Conservation (phyloP, 2,113 vertebrate genomes). For the Oncorhynchus tshawytscha region DNA sequence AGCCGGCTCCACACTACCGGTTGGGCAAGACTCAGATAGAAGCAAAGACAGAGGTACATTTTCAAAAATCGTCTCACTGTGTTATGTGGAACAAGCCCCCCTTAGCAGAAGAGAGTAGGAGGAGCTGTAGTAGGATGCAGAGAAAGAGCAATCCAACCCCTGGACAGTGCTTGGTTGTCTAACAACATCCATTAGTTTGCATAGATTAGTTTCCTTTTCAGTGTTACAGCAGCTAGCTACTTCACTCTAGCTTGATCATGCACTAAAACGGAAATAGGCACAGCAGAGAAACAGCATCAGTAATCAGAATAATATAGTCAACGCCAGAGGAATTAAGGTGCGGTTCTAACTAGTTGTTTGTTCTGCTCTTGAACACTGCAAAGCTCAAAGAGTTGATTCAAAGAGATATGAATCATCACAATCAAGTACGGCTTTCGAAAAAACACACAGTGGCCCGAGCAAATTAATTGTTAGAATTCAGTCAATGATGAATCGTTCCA, state of each 20-base stretch:
- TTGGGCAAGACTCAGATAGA: neutral
- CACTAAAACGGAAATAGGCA: neutral
- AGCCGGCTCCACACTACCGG: neutral
- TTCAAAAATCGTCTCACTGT: neutral
- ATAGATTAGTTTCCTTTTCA: neutral
- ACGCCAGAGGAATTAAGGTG: too few species aligned
- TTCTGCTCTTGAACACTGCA: too few species aligned
- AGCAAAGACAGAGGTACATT: neutral
- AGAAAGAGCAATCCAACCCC: neutral
- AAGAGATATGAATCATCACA: too few species aligned
- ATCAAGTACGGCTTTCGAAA: too few species aligned
- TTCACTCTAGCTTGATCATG: neutral
- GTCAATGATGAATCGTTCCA: too few species aligned
- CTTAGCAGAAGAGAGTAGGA: neutral
- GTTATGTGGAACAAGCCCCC: neutral
- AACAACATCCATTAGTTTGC: neutral
- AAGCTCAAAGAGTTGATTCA: too few species aligned
- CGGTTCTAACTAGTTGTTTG: too few species aligned
- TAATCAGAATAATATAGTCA: too few species aligned
- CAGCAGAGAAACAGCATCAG: neutral
- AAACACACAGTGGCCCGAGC: too few species aligned
- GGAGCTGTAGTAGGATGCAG: neutral
- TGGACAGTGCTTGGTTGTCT: neutral
- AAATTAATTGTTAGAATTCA: too few species aligned
- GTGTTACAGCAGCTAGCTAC: neutral